Percentiles rank a stretch among this genome's conserved stretches.
Evolutionary conservation across 1,140 invertebrate genomes (phyloP).

Genomic region (Glossosoma conforme): DNA sequence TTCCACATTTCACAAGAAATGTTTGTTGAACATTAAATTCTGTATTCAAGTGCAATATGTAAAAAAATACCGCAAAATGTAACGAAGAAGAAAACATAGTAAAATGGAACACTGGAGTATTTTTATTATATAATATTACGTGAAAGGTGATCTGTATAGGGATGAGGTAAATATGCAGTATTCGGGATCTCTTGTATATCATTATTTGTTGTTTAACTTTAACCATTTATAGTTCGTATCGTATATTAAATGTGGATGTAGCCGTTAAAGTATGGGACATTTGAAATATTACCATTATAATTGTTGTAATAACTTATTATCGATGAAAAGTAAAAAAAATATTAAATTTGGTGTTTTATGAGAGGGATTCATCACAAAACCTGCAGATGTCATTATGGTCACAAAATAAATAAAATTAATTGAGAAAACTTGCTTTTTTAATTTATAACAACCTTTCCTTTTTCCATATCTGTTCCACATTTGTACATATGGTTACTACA

Average conservation of each 20-base stretch:
- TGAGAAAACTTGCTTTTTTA: conserved; percentile 11
- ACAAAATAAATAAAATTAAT: conserved; percentile 30
- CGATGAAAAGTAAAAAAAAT: conserved; percentile 19
- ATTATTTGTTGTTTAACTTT: conserved; percentile 11
- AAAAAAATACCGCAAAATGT: too few species aligned
- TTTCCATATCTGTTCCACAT: too few species aligned
- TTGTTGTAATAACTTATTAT: conserved; percentile 28
- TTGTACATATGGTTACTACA: too few species aligned
- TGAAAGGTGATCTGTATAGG: too few species aligned
- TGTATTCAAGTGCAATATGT: too few species aligned
- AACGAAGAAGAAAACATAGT: too few species aligned
- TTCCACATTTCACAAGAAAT: too few species aligned
- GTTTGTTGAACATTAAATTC: too few species aligned
- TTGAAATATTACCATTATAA: conserved; percentile 25
- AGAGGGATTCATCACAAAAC: conserved; percentile 22
- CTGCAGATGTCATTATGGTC: conserved; percentile 29
- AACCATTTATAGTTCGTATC: conserved; percentile 11
- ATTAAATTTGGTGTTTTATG: conserved; percentile 26
- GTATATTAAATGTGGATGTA: conserved; percentile 30
- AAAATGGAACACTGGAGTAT: too few species aligned
- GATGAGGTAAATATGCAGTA: too few species aligned
- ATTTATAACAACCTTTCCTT: not conserved
- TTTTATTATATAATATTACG: too few species aligned
- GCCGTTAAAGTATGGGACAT: conserved; percentile 19
- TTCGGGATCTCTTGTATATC: too few species aligned